phyloP scores from a whole-genome alignment of 1,140 invertebrate genomes.

The Scaptomyza hsui region DNA sequence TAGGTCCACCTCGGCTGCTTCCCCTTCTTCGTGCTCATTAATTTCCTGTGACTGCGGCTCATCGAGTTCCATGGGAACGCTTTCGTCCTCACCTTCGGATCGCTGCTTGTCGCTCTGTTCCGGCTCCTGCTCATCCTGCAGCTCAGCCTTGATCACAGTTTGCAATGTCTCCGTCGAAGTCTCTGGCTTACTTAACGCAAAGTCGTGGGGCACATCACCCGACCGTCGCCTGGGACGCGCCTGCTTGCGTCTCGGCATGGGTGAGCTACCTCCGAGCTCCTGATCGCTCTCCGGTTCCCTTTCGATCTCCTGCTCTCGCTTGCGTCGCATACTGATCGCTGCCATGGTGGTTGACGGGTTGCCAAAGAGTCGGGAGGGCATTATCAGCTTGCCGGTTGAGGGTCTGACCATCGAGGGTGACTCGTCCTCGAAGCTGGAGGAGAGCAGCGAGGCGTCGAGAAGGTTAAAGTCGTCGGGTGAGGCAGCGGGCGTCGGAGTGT shows the following conservation, averaged over 20 bases:
- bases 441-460: slow-evolving; percentile 67
- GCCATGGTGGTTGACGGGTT: slow-evolving; percentile 61
- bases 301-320: slow-evolving; percentile 74
- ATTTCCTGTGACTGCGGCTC: slow-evolving; percentile 29
- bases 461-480: slow-evolving; percentile 86
- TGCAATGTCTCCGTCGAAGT: slow-evolving; percentile 36
- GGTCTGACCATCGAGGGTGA: slow-evolving; percentile 70
- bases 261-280: slow-evolving; percentile 86
- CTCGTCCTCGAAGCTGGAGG: slow-evolving; percentile 77
- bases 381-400: slow-evolving; percentile 60
- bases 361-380: slow-evolving; percentile 71
- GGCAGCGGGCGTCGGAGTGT: slow-evolving; percentile 87
- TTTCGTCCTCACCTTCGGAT: slow-evolving; percentile 22
- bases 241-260: slow-evolving; percentile 91
- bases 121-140: slow-evolving; percentile 59
- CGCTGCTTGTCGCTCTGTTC: slow-evolving; percentile 42
- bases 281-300: slow-evolving; percentile 64
- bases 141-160: slow-evolving; percentile 80
- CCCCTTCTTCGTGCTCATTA: slow-evolving; percentile 2
- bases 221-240: slow-evolving; percentile 92
- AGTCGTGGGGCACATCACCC: slow-evolving; percentile 88
- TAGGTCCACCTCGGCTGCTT: slow-evolving; percentile 20
- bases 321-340: slow-evolving; percentile 65
- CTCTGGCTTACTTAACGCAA: slow-evolving; percentile 61
- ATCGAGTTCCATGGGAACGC: slow-evolving; percentile 32